These are phyloP conservation scores for Miniopterus natalensis DNA, from an alignment of 2,113 vertebrate genomes.

Conservation along the genomic window DNA sequence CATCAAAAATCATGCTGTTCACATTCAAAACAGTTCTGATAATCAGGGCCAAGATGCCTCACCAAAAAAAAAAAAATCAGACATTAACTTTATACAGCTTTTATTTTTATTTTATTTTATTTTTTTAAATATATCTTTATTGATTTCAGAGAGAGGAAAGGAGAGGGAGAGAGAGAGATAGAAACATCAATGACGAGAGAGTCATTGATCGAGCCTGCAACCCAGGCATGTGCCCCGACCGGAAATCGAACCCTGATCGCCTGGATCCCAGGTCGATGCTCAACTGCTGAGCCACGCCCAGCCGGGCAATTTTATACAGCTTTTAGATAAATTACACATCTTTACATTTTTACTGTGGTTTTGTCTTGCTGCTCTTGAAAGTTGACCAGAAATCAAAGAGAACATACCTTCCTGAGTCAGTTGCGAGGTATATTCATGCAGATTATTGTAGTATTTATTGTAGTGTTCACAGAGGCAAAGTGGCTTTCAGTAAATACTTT, in stretches of 20 bases:
- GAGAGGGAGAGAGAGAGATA: no score
- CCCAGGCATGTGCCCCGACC: no score
- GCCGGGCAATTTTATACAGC: no score
- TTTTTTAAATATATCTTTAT: no score
- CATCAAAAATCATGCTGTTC: slow-evolving; percentile 64
- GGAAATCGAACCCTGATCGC: no score
- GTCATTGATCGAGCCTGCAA: no score
- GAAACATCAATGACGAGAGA: no score
- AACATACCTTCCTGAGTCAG: slow-evolving; percentile 15
- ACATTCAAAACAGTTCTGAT: slow-evolving; percentile 44
- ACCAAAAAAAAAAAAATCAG: neutral
- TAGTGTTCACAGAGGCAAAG: neutral
- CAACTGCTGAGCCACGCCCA: no score
- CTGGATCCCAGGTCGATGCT: no score
- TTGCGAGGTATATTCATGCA: neutral
- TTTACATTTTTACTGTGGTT: neutral
- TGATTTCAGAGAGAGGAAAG: no score
- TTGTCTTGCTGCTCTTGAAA: slow-evolving; percentile 60
- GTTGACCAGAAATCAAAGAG: slow-evolving; percentile 66
- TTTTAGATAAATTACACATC: slow-evolving; percentile 14
- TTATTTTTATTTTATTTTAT: no score
- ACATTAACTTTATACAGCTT: slow-evolving; percentile 9
- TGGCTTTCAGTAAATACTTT: slow-evolving; percentile 1
- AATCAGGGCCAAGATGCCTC: neutral
- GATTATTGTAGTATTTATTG: neutral